Evolutionary conservation across 2,888 invertebrate genomes (phyloP).

Genomic region (Drosophila macrospina): DNA sequence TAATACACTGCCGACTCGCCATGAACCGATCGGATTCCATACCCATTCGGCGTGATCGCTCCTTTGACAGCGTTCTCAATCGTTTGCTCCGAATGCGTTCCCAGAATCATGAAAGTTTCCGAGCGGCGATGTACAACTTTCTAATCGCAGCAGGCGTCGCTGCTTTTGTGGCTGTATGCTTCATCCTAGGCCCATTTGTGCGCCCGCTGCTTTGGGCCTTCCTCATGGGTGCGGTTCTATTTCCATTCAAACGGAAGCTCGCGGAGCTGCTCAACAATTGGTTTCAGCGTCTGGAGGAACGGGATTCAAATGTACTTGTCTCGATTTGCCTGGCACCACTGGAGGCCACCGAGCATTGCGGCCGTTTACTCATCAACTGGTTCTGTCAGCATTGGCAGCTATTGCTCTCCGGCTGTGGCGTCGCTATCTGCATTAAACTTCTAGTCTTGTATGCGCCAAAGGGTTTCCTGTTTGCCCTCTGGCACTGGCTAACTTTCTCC

Average conservation of each 20-base stretch:
- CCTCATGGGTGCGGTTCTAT: conserved; percentile 98
- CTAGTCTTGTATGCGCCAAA: conserved; percentile 88
- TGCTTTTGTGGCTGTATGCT: conserved; percentile 89
- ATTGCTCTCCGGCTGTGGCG: conserved; percentile 86
- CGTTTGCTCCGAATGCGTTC: conserved; percentile 81
- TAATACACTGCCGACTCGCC: background rate
- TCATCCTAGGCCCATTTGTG: conserved; percentile 95
- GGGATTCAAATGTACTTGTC: conserved; percentile 89
- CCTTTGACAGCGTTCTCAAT: conserved; percentile 84
- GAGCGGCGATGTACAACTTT: conserved; percentile 85
- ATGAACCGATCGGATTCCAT: conserved; percentile 83
- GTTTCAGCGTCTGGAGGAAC: conserved; percentile 90
- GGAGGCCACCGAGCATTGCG: conserved; percentile 90
- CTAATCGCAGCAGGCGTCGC: conserved; percentile 83
- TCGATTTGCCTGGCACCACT: conserved; percentile 89
- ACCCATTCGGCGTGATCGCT: conserved; percentile 83
- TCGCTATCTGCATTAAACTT: conserved; percentile 80
- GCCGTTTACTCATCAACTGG: conserved; percentile 90
- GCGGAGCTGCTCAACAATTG: conserved; percentile 91
- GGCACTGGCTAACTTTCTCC: conserved; percentile 84
- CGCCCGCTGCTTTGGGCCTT: conserved; percentile 98
- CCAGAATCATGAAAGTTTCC: conserved; percentile 84
- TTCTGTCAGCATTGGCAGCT: conserved; percentile 89
- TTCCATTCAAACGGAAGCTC: conserved; percentile 95
- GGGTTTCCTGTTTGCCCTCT: conserved; percentile 86